These are phyloP conservation scores for Luperina nickerlii DNA, from an alignment of 2,888 invertebrate genomes.

Conservation along the genomic window DNA sequence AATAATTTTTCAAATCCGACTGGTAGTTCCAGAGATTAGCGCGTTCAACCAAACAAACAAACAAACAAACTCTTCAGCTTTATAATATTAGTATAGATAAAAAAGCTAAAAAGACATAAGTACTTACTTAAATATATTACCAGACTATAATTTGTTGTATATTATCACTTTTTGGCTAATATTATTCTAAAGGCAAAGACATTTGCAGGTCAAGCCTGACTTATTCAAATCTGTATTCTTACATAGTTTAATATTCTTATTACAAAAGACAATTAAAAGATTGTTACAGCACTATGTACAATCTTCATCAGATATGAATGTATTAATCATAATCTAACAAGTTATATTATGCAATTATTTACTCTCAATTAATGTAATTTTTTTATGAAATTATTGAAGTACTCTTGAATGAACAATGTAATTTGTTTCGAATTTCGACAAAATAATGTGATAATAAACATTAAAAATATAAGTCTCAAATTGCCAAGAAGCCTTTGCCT, in stretches of 20 bases:
- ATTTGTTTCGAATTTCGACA: background rate
- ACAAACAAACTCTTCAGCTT: too few relatives aligned
- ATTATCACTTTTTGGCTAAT: background rate
- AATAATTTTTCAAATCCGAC: too few relatives aligned
- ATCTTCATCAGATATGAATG: constrained; percentile 19
- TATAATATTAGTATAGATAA: too few relatives aligned
- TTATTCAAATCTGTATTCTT: background rate
- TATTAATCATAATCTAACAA: background rate
- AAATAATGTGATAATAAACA: too few relatives aligned
- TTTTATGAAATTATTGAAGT: background rate
- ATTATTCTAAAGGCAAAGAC: background rate
- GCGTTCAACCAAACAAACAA: too few relatives aligned
- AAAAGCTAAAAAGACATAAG: too few relatives aligned
- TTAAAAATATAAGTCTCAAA: background rate
- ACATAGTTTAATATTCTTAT: background rate
- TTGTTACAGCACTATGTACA: constrained; percentile 1
- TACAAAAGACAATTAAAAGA: background rate
- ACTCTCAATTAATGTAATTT: background rate
- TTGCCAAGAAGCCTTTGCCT: background rate
- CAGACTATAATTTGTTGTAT: background rate
- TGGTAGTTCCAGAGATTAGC: too few relatives aligned
- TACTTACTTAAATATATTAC: background rate
- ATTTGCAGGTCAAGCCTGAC: background rate
- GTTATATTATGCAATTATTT: background rate
- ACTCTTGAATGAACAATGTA: background rate